Evolutionary conservation across 2,888 invertebrate species (phyloP).

Genomic region (Scaptomyza cyrtandrae): DNA sequence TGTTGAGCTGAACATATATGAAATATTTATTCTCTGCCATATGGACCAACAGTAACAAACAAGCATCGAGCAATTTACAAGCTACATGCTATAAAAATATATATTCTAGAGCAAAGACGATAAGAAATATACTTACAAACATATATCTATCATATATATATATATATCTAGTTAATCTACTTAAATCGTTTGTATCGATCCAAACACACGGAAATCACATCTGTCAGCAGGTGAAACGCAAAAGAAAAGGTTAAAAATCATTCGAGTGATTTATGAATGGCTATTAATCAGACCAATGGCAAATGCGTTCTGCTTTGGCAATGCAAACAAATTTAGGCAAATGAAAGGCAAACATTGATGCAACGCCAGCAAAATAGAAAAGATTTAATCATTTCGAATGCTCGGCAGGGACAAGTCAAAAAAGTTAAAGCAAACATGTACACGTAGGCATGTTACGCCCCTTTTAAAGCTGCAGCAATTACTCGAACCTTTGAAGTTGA

Average conservation of each 20-base stretch:
- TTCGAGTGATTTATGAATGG: slow-evolving; percentile 52
- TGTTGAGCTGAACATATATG: slow-evolving; percentile 47
- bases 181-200: slow-evolving; percentile 35
- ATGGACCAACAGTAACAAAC: slow-evolving; percentile 27
- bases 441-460: background rate
- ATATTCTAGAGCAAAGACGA: slow-evolving; percentile 14
- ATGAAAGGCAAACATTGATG: slow-evolving; percentile 60
- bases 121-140: background rate
- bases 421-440: slow-evolving; percentile 12
- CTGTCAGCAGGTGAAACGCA: slow-evolving; percentile 39
- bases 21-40: slow-evolving; percentile 54
- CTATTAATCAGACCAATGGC: slow-evolving; percentile 74
- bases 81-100: background rate
- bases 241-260: slow-evolving; percentile 34
- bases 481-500: background rate
- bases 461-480: background rate
- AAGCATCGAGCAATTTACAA: slow-evolving; percentile 31
- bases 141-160: background rate
- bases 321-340: slow-evolving; percentile 50
- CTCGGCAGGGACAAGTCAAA: background rate
- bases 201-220: slow-evolving; percentile 11
- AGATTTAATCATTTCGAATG: slow-evolving; percentile 17
- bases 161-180: slow-evolving; percentile 20
- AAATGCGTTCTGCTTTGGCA: slow-evolving; percentile 19
- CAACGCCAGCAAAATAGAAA: slow-evolving; percentile 20